A percentile compares a stretch with the other conserved stretches of the same genome.
Conservation (phyloP, 2,888 invertebrate species). For the Spodoptera exigua region DNA sequence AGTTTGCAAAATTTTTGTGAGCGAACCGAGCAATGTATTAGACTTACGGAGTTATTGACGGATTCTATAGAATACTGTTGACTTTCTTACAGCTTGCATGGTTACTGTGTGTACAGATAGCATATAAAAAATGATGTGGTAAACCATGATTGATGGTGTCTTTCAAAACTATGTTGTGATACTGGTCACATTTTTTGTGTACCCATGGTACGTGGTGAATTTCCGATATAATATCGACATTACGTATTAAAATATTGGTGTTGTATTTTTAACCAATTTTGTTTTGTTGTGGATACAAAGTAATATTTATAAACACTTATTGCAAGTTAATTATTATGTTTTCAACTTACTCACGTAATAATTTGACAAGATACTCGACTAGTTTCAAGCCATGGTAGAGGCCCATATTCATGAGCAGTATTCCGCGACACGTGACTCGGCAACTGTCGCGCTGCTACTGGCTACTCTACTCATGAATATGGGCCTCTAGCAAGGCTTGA, state of each 20-base stretch:
- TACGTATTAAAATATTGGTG: neutral
- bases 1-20: neutral
- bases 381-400: too few species aligned
- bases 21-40: constrained; percentile 21
- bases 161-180: constrained; percentile 36
- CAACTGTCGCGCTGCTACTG: too few species aligned
- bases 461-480: too few species aligned
- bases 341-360: too few species aligned
- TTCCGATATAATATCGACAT: neutral
- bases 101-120: constrained; percentile 71
- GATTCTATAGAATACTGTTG: constrained; percentile 48
- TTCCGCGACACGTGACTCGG: too few species aligned
- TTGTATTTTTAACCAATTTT: neutral
- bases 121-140: constrained; percentile 72
- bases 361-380: too few species aligned
- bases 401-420: too few species aligned
- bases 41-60: constrained; percentile 4
- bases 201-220: neutral
- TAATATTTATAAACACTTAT: too few species aligned
- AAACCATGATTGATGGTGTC: constrained; percentile 69
- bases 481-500: too few species aligned
- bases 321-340: too few species aligned
- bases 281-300: too few species aligned
- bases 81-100: constrained; percentile 64
- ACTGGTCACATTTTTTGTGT: constrained; percentile 4